phyloP scores from a whole-genome alignment of 2,888 invertebrate genomes.

The Geophilus truncorum region DNA sequence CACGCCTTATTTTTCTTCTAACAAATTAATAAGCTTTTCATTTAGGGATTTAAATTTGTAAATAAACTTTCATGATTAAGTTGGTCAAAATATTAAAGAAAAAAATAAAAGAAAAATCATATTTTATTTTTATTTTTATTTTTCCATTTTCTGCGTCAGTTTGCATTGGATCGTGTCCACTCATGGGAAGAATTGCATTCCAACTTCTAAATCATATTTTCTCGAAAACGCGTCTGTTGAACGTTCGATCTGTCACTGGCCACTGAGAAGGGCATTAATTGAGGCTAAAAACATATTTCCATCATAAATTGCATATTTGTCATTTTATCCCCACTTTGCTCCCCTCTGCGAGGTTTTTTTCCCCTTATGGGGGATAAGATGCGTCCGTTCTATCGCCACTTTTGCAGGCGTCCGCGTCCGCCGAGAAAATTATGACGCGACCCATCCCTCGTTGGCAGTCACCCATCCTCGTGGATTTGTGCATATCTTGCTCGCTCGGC shows the following conservation, averaged over 20 bases:
- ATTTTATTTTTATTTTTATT: background rate
- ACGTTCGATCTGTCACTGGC: constrained; percentile 8
- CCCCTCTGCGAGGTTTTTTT: background rate
- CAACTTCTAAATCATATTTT: background rate
- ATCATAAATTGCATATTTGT: constrained; percentile 27
- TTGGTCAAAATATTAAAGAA: too few relatives aligned
- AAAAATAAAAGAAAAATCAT: too few relatives aligned
- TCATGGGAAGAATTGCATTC: constrained; percentile 7
- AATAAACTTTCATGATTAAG: background rate
- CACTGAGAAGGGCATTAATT: constrained; percentile 3
- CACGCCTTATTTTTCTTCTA: background rate
- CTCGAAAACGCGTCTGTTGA: background rate
- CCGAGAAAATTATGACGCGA: constrained; percentile 14
- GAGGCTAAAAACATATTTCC: constrained; percentile 27
- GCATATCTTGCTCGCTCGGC: constrained; percentile 20
- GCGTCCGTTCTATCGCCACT: constrained; percentile 17
- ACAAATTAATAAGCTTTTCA: background rate
- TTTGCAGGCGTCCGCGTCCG: constrained; percentile 12
- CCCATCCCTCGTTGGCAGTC: constrained; percentile 27
- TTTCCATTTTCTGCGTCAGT: background rate
- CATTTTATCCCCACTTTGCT: background rate
- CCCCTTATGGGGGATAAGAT: background rate
- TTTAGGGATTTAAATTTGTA: background rate
- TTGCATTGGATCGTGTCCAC: constrained; percentile 25
- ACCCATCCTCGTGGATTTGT: constrained; percentile 24